Evolutionary conservation across 92 coral and sea anemone species (phyloP), one percentile per base, ranked within the genome.

Genomic region (Actinostola sp.): DNA sequence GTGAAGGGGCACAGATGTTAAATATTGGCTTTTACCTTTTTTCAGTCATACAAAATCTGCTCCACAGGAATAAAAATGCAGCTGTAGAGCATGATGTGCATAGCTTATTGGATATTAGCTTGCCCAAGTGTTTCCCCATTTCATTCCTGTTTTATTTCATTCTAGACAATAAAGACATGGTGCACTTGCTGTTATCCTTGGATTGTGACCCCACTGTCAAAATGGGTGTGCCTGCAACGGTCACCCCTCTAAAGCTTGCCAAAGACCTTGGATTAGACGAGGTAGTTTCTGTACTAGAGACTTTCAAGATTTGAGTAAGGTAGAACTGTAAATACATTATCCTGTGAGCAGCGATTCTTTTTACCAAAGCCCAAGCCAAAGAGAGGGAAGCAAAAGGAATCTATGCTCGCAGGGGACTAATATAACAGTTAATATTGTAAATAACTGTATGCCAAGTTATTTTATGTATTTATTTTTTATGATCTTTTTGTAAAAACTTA

Each of bases 231-330:
- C 92, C 91, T 14, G 95, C 95, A 15, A 74, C 84, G 15, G 74
- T 78, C 6, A 83, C 92, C 46, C 92, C 97, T 12, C 52, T 90
- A 34, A 70, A 66, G 23, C 80, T 92, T 39, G 97, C 97, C 28
- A 66, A 70, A 55, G 97, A 90, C 34, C 83, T 90, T 55, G 97
- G 86, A 11, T 67, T 90, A 27, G 83, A 90, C n/a, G 92, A 90
- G 0, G 77, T 87, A 10, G 76, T 68, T 9, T 32, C 63, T 19
- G 42, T 68, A 68, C 32, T 68, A 30, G 62, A 68, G 17, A 28
- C 42, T n/a, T 36, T 68, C 38, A 68, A 32, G 28, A 16, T 21
- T 32, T 34, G 32, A 20, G 31, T 54, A 51, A 20, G 23, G 29
- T 6, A 39, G 52, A 24, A 11, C 12, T 24, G 28, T 36, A 8